Conservation (phyloP, 1,140 invertebrate species). For the Bombus huntii region DNA sequence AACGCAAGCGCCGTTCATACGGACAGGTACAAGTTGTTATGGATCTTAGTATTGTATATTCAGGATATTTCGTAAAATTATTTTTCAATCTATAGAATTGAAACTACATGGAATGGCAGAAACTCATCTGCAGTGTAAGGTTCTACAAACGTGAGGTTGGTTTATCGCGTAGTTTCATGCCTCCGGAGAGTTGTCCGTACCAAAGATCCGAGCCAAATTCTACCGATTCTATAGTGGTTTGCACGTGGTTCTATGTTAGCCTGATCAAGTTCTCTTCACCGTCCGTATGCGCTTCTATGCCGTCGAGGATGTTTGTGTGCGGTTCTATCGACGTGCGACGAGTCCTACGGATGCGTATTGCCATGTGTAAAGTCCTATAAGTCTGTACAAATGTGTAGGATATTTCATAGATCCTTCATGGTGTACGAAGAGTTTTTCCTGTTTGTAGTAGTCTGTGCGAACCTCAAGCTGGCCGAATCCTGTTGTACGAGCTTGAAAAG, state of each 20-base stretch:
- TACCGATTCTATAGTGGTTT: not conserved
- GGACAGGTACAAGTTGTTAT: not conserved
- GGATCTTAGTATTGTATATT: not conserved
- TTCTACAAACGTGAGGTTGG: too few species aligned
- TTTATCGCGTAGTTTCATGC: not conserved
- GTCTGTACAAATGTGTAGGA: not conserved
- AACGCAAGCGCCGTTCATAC: not conserved
- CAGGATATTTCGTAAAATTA: not conserved
- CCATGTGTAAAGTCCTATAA: not conserved
- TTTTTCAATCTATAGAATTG: not conserved
- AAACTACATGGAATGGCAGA: too few species aligned
- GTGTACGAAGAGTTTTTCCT: not conserved
- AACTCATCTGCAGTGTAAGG: too few species aligned
- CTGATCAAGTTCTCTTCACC: not conserved
- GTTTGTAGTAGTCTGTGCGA: not conserved
- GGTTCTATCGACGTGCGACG: not conserved
- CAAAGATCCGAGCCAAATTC: not conserved
- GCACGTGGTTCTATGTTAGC: not conserved
- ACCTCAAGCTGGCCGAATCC: not conserved
- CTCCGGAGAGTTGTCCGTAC: not conserved
- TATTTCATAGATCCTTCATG: not conserved
- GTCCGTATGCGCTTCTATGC: not conserved
- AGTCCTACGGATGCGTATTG: not conserved
- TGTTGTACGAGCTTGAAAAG: not conserved
- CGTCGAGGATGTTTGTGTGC: not conserved